phyloP scores from a whole-genome alignment of 2,888 invertebrate species.

The Hirtodrosophila trivittata region DNA sequence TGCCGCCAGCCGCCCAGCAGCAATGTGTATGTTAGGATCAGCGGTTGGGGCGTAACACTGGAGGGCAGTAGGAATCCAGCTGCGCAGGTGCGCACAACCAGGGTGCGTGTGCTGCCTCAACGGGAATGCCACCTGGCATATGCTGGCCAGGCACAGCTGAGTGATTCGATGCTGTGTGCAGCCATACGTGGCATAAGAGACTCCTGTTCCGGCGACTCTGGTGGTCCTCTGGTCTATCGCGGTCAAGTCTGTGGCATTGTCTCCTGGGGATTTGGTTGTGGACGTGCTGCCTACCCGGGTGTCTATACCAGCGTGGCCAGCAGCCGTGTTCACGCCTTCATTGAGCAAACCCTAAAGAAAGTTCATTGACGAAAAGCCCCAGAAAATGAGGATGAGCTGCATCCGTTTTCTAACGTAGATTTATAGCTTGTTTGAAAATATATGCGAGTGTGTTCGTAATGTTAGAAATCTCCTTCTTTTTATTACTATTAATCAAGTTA shows the following conservation, averaged over 20 bases:
- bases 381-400: not conserved
- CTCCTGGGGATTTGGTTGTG: conserved; percentile 85
- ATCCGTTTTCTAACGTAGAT: not conserved
- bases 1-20: conserved; percentile 54
- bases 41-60: conserved; percentile 79
- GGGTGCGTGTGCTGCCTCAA: conserved; percentile 61
- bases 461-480: no score
- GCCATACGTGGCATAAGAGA: conserved; percentile 71
- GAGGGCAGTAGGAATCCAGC: conserved; percentile 63
- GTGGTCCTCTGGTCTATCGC: conserved; percentile 79
- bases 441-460: no score
- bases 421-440: not conserved
- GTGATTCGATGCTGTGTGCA: conserved; percentile 81
- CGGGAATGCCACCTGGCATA: conserved; percentile 58
- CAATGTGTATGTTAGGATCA: conserved; percentile 66
- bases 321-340: conserved; percentile 58
- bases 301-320: conserved; percentile 76
- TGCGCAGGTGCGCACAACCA: conserved; percentile 68
- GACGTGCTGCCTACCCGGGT: conserved; percentile 68
- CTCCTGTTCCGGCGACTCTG: conserved; percentile 82
- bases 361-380: no score
- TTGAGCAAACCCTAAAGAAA: conserved; percentile 50
- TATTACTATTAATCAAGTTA: no score
- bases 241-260: conserved; percentile 87
- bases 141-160: conserved; percentile 62